A percentile compares a stretch with the other conserved stretches of the same genome.
Evolutionary conservation across 2,888 invertebrate species (phyloP).

Genomic region (Ormyrus thymus): DNA sequence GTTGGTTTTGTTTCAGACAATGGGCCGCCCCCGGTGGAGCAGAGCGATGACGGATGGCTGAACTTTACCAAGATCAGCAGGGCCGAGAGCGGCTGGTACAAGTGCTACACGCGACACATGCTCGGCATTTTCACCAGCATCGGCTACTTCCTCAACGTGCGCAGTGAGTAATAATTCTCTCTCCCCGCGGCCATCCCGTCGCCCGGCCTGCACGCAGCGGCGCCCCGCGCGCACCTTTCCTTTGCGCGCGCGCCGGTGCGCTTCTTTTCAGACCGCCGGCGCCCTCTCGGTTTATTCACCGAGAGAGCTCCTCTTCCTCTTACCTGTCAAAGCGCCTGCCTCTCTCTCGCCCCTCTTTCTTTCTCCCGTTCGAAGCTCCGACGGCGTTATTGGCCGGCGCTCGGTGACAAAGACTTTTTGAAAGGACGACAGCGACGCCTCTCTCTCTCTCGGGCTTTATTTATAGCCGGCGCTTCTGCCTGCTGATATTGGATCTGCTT

Average conservation of each 20-base stretch:
- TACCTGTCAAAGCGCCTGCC: no score
- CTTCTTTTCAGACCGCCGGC: no score
- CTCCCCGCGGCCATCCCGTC: neutral
- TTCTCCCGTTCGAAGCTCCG: neutral
- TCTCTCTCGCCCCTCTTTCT: neutral
- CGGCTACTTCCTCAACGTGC: slow-evolving; percentile 91
- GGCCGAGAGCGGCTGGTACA: slow-evolving; percentile 94
- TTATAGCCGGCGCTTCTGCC: neutral
- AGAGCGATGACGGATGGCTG: slow-evolving; percentile 86
- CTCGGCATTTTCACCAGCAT: slow-evolving; percentile 91
- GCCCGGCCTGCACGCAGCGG: no score
- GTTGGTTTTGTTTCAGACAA: slow-evolving; percentile 69
- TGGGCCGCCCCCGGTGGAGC: slow-evolving; percentile 77
- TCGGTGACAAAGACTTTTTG: slow-evolving; percentile 9
- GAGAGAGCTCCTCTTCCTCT: no score
- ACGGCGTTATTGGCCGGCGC: no score
- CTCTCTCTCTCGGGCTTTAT: neutral
- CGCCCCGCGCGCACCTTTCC: no score
- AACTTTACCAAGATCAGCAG: slow-evolving; percentile 88
- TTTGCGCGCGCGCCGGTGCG: no score
- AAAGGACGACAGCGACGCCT: neutral
- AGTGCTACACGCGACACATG: slow-evolving; percentile 90
- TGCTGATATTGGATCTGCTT: neutral
- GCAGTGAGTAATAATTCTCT: slow-evolving; percentile 81
- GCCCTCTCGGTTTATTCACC: no score